Evolutionary conservation across 1,140 invertebrate genomes (phyloP), one percentile per base, ranked within the genome.

Genomic region (Drosophila paulistorum): DNA sequence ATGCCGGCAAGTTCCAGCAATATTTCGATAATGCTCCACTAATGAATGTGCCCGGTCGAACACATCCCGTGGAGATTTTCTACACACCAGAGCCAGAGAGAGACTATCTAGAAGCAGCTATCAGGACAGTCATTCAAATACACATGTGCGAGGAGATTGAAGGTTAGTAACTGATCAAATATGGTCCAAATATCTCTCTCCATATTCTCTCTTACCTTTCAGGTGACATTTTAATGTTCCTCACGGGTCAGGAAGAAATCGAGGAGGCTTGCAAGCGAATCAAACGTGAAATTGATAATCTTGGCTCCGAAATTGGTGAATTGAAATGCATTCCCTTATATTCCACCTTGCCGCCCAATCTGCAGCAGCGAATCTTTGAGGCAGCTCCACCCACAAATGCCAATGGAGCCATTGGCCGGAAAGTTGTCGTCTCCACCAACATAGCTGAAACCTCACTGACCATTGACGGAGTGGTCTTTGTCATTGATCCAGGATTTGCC

Each of bases 381-480:
- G 94, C 98, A 6, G 95, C 99, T 9, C 98, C 98, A 0, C 97
- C 98, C 6, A 97, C 96, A 63, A 97, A 98, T 92, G 90, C 97
- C 0, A 99, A 98, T 91, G 99, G 98, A 9, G 98, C 97, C 0
- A 97, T 99, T 65, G 98, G 99, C 0, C 94, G 98, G 17, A 99
- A 99, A 93, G 95, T 98, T 20, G 98, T 99, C 0, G 98, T 99
- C 0, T 99, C 98, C 0, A 99, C 99, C 0, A 99, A 99, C 91
- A 99, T 99, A 81, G 99, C 99, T 0, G 99, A 99, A 94, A 99
- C 99, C 0, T 99, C 98, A 0, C 93, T 99, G 4, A 99, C 99
- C 1, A 99, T 99, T 86, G 99, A 99, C 91, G 99, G 99, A 68
- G 98, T 99, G n/a, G 99, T 99, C 6, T 99, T 99, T 93, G 99